These are phyloP conservation scores for Porphyrio hochstetteri DNA, from an alignment of 2,113 vertebrate genomes.

Conservation along the genomic window DNA sequence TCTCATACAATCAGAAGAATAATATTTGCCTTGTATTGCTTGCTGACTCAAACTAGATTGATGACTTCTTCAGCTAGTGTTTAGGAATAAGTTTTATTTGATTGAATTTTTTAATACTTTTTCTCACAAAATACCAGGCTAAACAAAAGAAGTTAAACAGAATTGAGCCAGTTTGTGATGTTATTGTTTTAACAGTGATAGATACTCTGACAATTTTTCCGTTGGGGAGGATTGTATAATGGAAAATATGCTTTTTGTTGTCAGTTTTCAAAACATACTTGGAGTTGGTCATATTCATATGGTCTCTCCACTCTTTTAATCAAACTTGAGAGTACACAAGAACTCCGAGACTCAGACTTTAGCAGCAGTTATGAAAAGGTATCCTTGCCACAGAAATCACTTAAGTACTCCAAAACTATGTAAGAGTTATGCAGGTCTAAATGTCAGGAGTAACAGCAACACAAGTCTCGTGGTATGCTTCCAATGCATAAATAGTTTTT, in stretches of 20 bases:
- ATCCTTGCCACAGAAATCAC: not conserved
- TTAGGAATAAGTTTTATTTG: not conserved
- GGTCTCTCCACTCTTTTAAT: not conserved
- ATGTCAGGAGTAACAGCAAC: not conserved
- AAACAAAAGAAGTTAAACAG: not conserved
- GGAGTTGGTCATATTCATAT: not conserved
- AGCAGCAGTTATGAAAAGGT: not conserved
- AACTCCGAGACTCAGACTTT: not conserved
- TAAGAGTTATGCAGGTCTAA: not conserved
- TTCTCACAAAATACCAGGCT: not conserved
- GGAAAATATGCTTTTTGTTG: not conserved
- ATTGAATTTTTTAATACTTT: not conserved
- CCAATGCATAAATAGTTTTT: not conserved
- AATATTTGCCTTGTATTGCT: not conserved
- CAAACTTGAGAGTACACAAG: not conserved
- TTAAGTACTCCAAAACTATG: not conserved
- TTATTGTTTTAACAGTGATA: not conserved
- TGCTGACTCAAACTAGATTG: not conserved
- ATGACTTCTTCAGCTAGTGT: not conserved
- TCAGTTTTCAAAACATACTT: not conserved
- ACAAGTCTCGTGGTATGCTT: not conserved
- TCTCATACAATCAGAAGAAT: not conserved
- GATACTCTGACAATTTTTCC: not conserved
- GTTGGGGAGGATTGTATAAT: not conserved
- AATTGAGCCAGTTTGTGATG: not conserved